Evolutionary conservation across 2,113 vertebrate genomes (phyloP).

Genomic region (Fregetta grallaria): DNA sequence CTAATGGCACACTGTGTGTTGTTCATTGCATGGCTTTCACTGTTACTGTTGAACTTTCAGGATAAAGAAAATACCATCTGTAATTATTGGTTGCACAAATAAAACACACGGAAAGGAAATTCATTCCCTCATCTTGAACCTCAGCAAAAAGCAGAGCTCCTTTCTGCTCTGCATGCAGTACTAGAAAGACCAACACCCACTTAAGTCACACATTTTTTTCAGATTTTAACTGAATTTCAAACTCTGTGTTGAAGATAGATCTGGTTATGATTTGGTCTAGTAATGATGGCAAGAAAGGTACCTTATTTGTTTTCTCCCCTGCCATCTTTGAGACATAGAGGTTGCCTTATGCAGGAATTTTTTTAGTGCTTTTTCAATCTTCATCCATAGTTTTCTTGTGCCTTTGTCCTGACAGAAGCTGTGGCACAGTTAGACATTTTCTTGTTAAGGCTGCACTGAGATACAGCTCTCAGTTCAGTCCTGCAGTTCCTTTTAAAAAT

Average conservation of each 20-base stretch:
- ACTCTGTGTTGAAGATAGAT: neutral
- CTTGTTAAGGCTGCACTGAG: neutral
- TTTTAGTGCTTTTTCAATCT: neutral
- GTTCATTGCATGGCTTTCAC: neutral
- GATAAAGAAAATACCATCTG: neutral
- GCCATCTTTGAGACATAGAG: neutral
- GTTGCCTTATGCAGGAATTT: neutral
- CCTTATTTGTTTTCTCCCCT: neutral
- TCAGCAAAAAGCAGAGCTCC: neutral
- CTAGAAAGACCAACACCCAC: neutral
- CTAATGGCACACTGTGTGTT: neutral
- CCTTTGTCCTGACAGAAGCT: neutral
- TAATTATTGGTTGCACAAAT: neutral
- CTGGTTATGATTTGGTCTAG: neutral
- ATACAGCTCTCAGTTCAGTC: neutral
- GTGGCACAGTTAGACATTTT: neutral
- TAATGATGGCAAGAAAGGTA: neutral
- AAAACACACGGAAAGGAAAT: slow-evolving; percentile 9
- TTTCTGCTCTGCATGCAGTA: neutral
- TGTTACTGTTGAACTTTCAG: neutral
- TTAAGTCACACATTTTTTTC: neutral
- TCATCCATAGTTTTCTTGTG: neutral
- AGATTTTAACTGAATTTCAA: neutral
- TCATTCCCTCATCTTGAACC: neutral
- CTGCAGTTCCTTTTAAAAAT: neutral